These are phyloP conservation scores for Polylopha cassiicola DNA, from an alignment of 2,888 invertebrate species.

Conservation along the genomic window DNA sequence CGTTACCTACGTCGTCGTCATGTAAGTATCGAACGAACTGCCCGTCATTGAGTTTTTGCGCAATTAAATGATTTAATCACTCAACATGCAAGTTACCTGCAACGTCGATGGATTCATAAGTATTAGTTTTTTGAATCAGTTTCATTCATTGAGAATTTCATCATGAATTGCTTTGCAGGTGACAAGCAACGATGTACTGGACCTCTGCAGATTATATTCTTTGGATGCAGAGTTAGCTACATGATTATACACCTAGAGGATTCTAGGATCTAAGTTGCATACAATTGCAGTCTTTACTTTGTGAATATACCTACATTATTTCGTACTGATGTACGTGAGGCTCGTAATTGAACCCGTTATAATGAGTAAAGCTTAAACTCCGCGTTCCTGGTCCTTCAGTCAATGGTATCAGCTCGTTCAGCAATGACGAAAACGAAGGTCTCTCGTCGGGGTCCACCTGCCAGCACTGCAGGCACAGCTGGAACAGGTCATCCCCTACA, in stretches of 20 bases:
- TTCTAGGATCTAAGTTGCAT: too few species aligned
- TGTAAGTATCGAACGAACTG: slow-evolving; percentile 2
- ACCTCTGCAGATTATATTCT: slow-evolving; percentile 5
- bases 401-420: slow-evolving; percentile 59
- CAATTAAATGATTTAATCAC: too few species aligned
- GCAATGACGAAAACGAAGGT: slow-evolving; percentile 81
- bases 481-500: slow-evolving; percentile 87
- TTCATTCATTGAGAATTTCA: too few species aligned
- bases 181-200: too few species aligned
- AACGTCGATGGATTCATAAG: too few species aligned
- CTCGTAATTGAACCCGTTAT: slow-evolving; percentile 66
- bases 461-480: slow-evolving; percentile 90
- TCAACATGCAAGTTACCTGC: too few species aligned
- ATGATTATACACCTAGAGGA: slow-evolving; percentile 10
- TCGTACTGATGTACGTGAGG: slow-evolving; percentile 66
- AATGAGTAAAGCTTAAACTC: slow-evolving; percentile 65
- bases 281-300: slow-evolving; percentile 3
- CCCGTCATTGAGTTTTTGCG: slow-evolving; percentile 1
- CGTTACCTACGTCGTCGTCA: too few species aligned
- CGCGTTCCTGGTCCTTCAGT: slow-evolving; percentile 51
- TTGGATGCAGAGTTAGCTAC: slow-evolving; percentile 17
- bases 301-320: slow-evolving; percentile 35
- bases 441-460: slow-evolving; percentile 88
- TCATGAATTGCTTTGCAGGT: too few species aligned
- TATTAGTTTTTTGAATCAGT: too few species aligned